Base-by-base conservation (phyloP, 2,113 vertebrate genomes). In the Atlantisia rogersi region DNA sequence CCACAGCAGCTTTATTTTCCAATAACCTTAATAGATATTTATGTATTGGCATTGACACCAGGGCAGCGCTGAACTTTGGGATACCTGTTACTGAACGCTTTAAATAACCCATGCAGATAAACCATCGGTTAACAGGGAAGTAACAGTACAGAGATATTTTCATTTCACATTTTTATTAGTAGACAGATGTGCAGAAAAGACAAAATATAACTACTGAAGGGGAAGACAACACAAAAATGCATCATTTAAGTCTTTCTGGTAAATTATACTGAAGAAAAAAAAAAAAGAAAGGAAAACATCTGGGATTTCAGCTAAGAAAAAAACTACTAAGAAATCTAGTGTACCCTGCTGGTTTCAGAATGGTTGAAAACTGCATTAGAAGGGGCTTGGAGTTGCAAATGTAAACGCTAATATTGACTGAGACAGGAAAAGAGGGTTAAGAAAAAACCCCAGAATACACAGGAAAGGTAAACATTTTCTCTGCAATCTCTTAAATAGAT, bases 151-250 rank as follows among this genome's bases (percentile, higher is more conserved):
- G 84, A 73, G 90, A 55, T 81, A 28, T 94, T 97, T 90, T 98
- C 97, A 98, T 98, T 98, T 98, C 97, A 98, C 97, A 98, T 98
- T 98, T 97, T 98, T 98, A 98, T 98, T 98, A 98, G 97, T 98
- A 98, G 98, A 98, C 98, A 98, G 98, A 97, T 98, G 97, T 98
- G 98, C 97, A 98, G 97, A 98, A 97, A 98, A 98, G 97, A 97
- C 98, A 98, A 98, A 98, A 98, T 97, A 97, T 97, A 98, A 98
- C 94, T 98, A 98, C 97, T 97, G 92, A 97, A 94, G 92, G 84
- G 91, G 88, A 93, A 97, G 95, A 98, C 97, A 98, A 98, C 98
- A 98, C 97, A 98, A 97, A 98, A 98, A 97, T 95, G 95, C 95
- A 97, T 97, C 95, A 96, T 85, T 97, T 98, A 97, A 97, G 97